Conservation (phyloP, 2,113 vertebrate species). For the Oxyura jamaicensis region DNA sequence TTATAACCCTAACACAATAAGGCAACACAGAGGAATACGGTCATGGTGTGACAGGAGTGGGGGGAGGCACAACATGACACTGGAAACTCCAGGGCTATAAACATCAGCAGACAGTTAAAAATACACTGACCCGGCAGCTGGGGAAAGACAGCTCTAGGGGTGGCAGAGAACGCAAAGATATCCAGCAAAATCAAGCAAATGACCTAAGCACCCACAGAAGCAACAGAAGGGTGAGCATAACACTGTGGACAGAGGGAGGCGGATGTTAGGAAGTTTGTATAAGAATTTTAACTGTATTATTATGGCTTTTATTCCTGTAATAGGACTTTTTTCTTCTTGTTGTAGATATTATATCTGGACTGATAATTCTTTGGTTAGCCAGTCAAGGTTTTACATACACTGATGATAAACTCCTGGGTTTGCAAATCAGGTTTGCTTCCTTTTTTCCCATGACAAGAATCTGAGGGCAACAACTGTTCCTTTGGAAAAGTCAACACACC, state of each 20-base stretch:
- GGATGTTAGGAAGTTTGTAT: not conserved
- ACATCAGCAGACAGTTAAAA: not conserved
- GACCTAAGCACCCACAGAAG: not conserved
- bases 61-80: not conserved
- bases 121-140: not conserved
- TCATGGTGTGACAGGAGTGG: not conserved
- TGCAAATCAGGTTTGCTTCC: not conserved
- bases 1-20: not conserved
- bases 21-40: not conserved
- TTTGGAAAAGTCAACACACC: not conserved
- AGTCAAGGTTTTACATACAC: not conserved
- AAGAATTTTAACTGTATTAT: not conserved
- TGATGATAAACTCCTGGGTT: not conserved
- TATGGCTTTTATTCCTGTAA: not conserved
- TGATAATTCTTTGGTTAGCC: not conserved
- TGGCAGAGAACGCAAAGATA: not conserved
- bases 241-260: not conserved
- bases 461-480: not conserved
- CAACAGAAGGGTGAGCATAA: not conserved
- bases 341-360: not conserved
- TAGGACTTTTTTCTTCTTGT: not conserved
- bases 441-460: not conserved
- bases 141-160: not conserved
- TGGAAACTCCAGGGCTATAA: not conserved
- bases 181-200: not conserved